These are phyloP conservation scores for Cryptocheilus praepositus DNA, from an alignment of 2,888 invertebrate genomes.

Conservation along the genomic window DNA sequence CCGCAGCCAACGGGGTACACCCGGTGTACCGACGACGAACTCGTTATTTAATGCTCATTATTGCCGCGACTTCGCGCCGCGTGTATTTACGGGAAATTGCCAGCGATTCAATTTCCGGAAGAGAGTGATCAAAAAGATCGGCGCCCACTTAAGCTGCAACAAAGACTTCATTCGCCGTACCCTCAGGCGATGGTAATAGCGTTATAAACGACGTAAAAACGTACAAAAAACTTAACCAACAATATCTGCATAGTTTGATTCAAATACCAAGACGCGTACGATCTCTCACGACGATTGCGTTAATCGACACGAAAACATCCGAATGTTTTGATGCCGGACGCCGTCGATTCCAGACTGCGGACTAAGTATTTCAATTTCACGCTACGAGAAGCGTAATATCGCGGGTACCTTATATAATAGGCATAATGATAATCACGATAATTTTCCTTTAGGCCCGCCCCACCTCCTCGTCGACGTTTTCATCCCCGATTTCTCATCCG, in stretches of 20 bases:
- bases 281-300: too few relatives aligned
- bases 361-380: conserved; percentile 4
- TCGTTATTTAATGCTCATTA: conserved; percentile 70
- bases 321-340: too few relatives aligned
- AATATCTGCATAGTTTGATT: too few relatives aligned
- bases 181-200: too few relatives aligned
- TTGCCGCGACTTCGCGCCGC: conserved; percentile 67
- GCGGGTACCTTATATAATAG: conserved; percentile 25
- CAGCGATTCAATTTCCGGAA: conserved; percentile 66
- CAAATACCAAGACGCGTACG: too few relatives aligned
- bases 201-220: too few relatives aligned
- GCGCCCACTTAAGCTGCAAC: too few relatives aligned
- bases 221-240: too few relatives aligned
- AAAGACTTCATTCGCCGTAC: too few relatives aligned
- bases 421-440: conserved; percentile 28
- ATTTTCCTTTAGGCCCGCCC: conserved; percentile 26
- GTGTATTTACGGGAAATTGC: conserved; percentile 63
- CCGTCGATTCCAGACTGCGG: too few relatives aligned
- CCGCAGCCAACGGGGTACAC: conserved; percentile 54
- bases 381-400: neutral
- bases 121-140: conserved; percentile 14
- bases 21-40: conserved; percentile 29
- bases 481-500: conserved; percentile 37
- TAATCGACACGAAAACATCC: neutral
- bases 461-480: conserved; percentile 14